These are phyloP conservation scores for Platyrinchus mystaceus DNA, from an alignment of 2,797 vertebrate genomes.

Conservation along the genomic window DNA sequence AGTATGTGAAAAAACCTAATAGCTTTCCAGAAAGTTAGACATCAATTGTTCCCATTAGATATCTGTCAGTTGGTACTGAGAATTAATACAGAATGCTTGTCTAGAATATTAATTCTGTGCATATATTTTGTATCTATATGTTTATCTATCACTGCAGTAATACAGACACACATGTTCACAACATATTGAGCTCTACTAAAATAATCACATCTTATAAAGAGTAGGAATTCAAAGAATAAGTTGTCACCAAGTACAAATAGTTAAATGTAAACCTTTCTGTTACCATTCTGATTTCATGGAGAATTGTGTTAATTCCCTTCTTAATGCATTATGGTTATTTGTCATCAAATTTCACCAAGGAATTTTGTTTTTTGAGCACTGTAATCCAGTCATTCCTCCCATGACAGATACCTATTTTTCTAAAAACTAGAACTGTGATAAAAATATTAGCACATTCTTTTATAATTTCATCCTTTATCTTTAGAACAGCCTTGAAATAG, in stretches of 20 bases:
- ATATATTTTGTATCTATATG: neutral
- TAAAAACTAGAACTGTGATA: neutral
- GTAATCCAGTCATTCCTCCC: neutral
- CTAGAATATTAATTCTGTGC: neutral
- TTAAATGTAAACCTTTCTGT: neutral
- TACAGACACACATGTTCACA: neutral
- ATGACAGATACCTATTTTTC: neutral
- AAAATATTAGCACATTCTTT: neutral
- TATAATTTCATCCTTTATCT: neutral
- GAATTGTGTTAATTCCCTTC: neutral
- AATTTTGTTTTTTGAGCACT: neutral
- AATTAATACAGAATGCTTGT: neutral
- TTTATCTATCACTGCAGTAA: neutral
- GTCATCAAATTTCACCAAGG: neutral
- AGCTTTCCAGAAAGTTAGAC: neutral
- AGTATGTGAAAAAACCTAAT: neutral
- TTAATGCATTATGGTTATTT: neutral
- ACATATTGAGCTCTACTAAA: neutral
- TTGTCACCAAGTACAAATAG: neutral
- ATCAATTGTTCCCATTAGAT: neutral
- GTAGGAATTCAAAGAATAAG: neutral
- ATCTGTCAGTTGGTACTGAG: neutral
- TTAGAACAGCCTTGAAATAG: neutral
- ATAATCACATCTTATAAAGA: neutral
- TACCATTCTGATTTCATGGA: neutral